Base-by-base conservation (phyloP, 1,140 invertebrate species). In the Drosophila baimaii region DNA sequence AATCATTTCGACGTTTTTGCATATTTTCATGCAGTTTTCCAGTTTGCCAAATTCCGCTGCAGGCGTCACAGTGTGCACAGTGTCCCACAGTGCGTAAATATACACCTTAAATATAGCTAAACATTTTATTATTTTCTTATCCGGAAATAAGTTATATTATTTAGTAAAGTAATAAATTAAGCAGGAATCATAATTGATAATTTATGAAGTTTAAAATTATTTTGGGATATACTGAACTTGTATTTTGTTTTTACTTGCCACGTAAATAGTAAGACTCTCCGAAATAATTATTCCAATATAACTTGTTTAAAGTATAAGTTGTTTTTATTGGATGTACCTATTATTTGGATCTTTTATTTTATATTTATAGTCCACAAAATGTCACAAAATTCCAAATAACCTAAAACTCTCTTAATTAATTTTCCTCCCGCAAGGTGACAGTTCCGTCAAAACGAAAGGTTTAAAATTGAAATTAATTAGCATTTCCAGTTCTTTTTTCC, bases 1-100 rank as follows among this genome's bases (percentile, higher is more conserved):
- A 86, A 86, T 86, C 83, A 86, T 88, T 88, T 88, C 83, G 76
- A 63, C 79, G 79, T 88, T 86, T 86, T 86, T 83, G 83, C 83
- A 88, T 88, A 86, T 86, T 86, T 88, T 88, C 79, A 66, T 88
- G 79, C 83, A 78, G 83, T 69, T 86, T 88, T 72, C 70, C 82
- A 88, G 79, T 79, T 88, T 86, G 82, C 81, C 84, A 81, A 69
- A 82, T 88, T 80, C 49, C 46, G 57, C 74, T 85, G 58, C 47
- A 58, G 68, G 54, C 81, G 49, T 65, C 62, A 66, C 65, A 76
- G 46, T 76, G 33, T 15, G 63, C 33, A 88, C 79, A 79, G 62
- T 85, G 65, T 59, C 0, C 23, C 1, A 3, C n/a, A 8, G 15
- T 21, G 21, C 2, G 3, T 47, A 25, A 46, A n/a, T n/a, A 9